Percentiles rank a stretch among this genome's conserved stretches.
These are phyloP conservation scores for Heteronetta atricapilla DNA, from an alignment of 2,113 vertebrate species.

Conservation along the genomic window DNA sequence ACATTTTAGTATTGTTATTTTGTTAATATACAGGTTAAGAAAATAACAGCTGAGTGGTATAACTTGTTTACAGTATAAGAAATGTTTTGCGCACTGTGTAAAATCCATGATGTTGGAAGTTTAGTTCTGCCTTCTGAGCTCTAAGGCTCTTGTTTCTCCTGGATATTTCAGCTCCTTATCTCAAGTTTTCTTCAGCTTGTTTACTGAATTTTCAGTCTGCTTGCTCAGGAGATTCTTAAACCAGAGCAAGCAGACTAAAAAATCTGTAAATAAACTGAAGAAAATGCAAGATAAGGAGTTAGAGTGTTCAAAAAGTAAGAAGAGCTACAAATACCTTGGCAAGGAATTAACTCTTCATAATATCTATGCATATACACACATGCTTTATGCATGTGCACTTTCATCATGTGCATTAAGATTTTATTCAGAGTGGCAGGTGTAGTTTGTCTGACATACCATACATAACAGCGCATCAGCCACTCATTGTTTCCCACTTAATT, in stretches of 20 bases:
- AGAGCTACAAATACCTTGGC: neutral
- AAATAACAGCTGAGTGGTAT: neutral
- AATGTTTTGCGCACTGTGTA: neutral
- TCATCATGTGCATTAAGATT: neutral
- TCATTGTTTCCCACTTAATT: slow-evolving; percentile 52
- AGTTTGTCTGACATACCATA: slow-evolving; percentile 40
- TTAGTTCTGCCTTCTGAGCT: slow-evolving; percentile 29
- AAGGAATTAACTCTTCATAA: slow-evolving; percentile 16
- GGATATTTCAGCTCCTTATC: slow-evolving; percentile 53
- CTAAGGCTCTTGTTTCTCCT: slow-evolving; percentile 35
- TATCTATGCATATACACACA: neutral
- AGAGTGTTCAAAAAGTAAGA: slow-evolving; percentile 33
- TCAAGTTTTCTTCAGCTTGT: slow-evolving; percentile 52
- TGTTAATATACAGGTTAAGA: neutral
- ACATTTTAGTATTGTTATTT: neutral
- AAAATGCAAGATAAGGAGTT: slow-evolving; percentile 55
- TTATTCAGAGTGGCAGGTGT: neutral
- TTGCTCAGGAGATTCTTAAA: slow-evolving; percentile 68
- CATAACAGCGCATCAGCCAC: neutral
- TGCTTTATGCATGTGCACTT: neutral
- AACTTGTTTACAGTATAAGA: neutral
- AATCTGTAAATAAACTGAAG: slow-evolving; percentile 44
- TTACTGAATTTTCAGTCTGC: slow-evolving; percentile 63
- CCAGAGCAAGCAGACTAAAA: slow-evolving; percentile 41
- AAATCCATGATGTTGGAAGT: slow-evolving; percentile 24